phyloP scores from a whole-genome alignment of 1,140 invertebrate genomes.

The Portunus trituberculatus region DNA sequence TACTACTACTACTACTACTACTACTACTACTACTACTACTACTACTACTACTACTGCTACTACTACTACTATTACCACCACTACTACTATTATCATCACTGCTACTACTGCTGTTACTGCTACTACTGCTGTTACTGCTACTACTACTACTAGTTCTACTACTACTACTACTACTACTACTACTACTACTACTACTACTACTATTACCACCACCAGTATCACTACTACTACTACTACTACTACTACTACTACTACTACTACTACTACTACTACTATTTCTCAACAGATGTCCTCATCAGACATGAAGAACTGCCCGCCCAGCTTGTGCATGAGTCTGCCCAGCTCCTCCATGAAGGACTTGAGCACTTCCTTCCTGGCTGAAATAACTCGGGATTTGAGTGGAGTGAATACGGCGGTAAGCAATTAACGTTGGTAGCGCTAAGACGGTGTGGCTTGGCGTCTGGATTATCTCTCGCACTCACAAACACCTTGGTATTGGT shows the following conservation, averaged over 20 bases:
- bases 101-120: too few relatives aligned
- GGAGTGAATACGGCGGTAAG: neutral
- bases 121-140: too few relatives aligned
- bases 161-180: neutral
- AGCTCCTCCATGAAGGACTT: neutral
- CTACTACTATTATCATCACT: neutral
- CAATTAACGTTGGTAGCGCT: neutral
- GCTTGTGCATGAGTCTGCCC: neutral
- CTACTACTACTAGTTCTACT: neutral
- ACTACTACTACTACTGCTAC: neutral
- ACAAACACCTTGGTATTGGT: too few relatives aligned
- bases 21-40: neutral
- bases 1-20: conserved; percentile 8
- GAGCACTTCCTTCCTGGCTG: neutral
- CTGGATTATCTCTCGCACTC: too few relatives aligned
- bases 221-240: neutral
- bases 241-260: conserved; percentile 17
- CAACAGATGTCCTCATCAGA: neutral
- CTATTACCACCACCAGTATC: neutral
- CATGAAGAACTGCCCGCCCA: neutral
- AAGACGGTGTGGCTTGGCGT: too few relatives aligned
- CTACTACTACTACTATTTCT: neutral
- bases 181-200: conserved; percentile 17
- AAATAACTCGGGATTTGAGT: neutral
- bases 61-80: neutral